These are phyloP conservation scores for Aramus guarauna DNA, from an alignment of 2,113 vertebrate species.

Conservation along the genomic window DNA sequence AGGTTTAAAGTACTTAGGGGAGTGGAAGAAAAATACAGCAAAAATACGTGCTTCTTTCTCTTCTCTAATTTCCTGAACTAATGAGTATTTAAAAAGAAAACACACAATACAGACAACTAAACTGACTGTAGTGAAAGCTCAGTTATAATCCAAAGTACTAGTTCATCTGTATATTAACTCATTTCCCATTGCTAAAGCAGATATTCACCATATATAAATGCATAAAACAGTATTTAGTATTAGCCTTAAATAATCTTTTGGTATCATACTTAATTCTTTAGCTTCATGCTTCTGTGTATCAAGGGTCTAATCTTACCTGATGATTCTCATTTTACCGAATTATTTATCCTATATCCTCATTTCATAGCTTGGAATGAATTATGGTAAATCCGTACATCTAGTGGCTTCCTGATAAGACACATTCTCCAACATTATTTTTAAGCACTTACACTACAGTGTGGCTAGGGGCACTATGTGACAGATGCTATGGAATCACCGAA, in stretches of 20 bases:
- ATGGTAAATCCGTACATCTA: neutral
- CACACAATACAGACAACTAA: neutral
- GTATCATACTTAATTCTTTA: neutral
- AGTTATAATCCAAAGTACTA: neutral
- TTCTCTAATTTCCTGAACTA: neutral
- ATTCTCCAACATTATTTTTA: conserved; percentile 14
- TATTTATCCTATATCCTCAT: neutral
- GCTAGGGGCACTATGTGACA: neutral
- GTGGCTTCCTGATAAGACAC: neutral
- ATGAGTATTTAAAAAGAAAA: neutral
- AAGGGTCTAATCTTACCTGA: neutral
- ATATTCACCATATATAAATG: neutral
- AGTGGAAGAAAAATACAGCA: neutral
- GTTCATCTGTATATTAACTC: neutral
- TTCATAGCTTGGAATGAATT: neutral
- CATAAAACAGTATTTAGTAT: neutral
- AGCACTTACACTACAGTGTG: neutral
- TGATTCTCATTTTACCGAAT: neutral
- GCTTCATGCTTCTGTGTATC: neutral
- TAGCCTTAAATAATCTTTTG: neutral
- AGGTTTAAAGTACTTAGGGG: neutral
- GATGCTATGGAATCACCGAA: neutral
- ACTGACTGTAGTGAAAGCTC: neutral
- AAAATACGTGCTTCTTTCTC: neutral
- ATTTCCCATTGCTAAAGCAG: neutral